These are phyloP conservation scores for Glareola pratincola DNA, from an alignment of 2,113 vertebrate genomes.

Conservation along the genomic window DNA sequence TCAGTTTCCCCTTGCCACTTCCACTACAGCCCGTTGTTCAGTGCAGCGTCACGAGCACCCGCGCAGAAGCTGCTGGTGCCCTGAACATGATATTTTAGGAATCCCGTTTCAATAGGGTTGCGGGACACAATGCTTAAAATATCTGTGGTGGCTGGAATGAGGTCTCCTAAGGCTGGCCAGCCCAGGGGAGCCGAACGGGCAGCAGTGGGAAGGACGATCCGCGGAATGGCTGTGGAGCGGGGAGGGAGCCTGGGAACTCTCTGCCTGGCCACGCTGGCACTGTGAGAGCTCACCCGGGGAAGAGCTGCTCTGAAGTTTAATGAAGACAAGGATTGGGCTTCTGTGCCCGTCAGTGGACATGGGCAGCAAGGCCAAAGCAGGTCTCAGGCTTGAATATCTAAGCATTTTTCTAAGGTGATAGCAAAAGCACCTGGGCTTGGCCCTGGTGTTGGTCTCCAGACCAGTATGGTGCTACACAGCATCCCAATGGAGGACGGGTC, in stretches of 20 bases:
- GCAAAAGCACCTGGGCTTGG: background rate
- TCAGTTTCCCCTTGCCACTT: background rate
- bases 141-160: background rate
- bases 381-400: background rate
- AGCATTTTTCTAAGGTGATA: background rate
- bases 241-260: background rate
- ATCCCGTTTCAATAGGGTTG: background rate
- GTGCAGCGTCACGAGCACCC: fast-evolving
- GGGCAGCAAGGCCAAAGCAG: background rate
- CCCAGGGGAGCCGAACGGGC: background rate
- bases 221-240: background rate
- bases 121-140: background rate
- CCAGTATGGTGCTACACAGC: background rate
- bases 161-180: background rate
- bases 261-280: background rate
- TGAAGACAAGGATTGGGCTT: background rate
- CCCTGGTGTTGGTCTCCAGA: background rate
- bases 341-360: background rate
- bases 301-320: background rate
- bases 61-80: background rate
- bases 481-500: background rate
- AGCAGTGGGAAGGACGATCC: background rate
- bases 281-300: fast-evolving
- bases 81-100: background rate
- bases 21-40: background rate